Percentiles rank a stretch among this genome's conserved stretches.
Evolutionary conservation across 2,888 invertebrate genomes (phyloP).

Genomic region (Altica lythri): DNA sequence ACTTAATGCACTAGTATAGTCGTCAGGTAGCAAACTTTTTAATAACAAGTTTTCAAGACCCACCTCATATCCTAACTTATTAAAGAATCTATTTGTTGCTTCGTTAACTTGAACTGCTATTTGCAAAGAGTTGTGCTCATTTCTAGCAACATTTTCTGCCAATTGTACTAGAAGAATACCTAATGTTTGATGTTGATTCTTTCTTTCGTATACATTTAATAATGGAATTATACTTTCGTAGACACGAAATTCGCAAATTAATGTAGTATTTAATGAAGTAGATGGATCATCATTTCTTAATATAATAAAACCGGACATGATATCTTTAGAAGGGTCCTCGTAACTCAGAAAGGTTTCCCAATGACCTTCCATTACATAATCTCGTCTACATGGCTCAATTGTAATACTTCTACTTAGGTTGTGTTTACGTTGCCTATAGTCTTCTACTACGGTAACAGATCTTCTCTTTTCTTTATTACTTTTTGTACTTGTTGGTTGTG

Average conservation of each 20-base stretch:
- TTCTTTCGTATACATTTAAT: background rate
- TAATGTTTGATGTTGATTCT: background rate
- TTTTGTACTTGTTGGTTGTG: too few relatives aligned
- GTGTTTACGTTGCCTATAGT: background rate
- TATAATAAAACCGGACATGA: background rate
- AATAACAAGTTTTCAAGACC: background rate
- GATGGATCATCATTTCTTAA: background rate
- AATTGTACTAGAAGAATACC: background rate
- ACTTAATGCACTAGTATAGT: background rate
- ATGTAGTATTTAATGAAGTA: background rate
- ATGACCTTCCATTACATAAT: background rate
- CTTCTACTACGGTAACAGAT: too few relatives aligned
- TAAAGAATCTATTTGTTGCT: background rate
- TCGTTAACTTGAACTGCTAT: background rate
- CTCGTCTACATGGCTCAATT: background rate
- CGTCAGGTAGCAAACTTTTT: background rate
- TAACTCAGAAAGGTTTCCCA: background rate
- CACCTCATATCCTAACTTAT: background rate
- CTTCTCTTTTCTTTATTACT: too few relatives aligned
- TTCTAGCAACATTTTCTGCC: background rate
- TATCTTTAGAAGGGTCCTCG: background rate
- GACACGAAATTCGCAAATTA: background rate
- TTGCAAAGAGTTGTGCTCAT: background rate
- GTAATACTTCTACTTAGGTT: background rate
- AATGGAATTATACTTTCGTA: background rate